Percentiles rank a stretch among this genome's conserved stretches.
Evolutionary conservation across 2,888 invertebrate genomes (phyloP).

Genomic region (Serripes groenlandicus): DNA sequence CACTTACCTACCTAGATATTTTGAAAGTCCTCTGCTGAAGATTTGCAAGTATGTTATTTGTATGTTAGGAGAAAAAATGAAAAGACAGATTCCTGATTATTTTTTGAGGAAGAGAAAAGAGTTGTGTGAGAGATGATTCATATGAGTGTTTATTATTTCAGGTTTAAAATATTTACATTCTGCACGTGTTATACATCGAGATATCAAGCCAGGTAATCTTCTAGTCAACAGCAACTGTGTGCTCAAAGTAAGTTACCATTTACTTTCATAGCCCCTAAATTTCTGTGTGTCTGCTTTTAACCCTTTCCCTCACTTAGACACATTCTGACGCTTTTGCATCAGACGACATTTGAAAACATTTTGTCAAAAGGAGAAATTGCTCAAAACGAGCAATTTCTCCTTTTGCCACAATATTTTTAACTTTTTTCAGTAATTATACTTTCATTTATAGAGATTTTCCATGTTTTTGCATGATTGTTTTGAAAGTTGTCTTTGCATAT

Average conservation of each 20-base stretch:
- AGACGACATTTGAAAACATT: not conserved
- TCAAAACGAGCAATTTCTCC: not conserved
- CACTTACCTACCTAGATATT: no score
- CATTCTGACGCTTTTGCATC: no score
- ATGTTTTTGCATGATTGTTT: not conserved
- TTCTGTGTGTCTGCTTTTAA: not conserved
- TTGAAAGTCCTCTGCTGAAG: no score
- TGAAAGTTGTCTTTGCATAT: not conserved
- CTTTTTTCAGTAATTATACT: not conserved
- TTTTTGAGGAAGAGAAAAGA: no score
- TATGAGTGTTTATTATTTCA: slow-evolving; percentile 86
- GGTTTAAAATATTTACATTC: slow-evolving; percentile 99
- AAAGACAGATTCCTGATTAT: no score
- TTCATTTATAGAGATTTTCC: not conserved
- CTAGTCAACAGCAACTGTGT: slow-evolving; percentile 99
- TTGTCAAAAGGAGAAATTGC: not conserved
- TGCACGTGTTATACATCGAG: slow-evolving; percentile 98
- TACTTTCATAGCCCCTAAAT: no score
- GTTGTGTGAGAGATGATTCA: not conserved
- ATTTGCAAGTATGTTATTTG: no score
- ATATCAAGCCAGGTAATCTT: slow-evolving; percentile 99
- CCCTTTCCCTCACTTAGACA: no score
- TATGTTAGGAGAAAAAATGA: no score
- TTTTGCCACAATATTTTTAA: not conserved
- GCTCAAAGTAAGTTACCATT: slow-evolving; percentile 91